Evolutionary conservation across 2,888 invertebrate species (phyloP), one percentile per base, ranked within the genome.

Genomic region (Amphipoea oculea): DNA sequence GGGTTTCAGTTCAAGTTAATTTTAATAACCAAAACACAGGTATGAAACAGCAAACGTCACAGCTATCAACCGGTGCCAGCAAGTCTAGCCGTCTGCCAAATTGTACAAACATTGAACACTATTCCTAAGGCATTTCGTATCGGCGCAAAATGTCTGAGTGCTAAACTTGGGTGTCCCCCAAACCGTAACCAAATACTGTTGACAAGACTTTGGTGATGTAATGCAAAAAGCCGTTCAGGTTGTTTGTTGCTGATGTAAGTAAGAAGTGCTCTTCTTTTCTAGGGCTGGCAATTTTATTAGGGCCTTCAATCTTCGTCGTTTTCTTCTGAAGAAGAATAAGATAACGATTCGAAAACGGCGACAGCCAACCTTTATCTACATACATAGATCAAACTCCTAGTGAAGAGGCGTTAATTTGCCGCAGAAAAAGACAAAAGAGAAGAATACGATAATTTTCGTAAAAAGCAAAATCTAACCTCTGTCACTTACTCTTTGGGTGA

Each of bases 61-160:
- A n/a, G 54, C 57, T 76, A 51, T 72, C 69, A 66, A 63, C 7
- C 62, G 77, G 84, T 77, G 84, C 81, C 84, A 81, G 66, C 29
- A 70, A 70, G 84, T 85, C 84, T 84, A 78, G 84, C 45, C 85
- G 67, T 73, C 70, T 85, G 78, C 85, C 82, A 84, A 84, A 76
- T 76, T 70, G 73, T 85, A 77, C 76, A 84, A 81, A 84, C 76
- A 81, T 77, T 74, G 69, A 73, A 73, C 57, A 84, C 29, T 40
- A 48, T 73, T 70, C 57, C n/a, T 75, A 70, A 62, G 63, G 68
- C 79, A 79, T 51, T 67, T 20, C 66, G 17, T 73, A 80, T 76
- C 70, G 63, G 73, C 67, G 63, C 73, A 60, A 84, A 84, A 72
- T 68, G 51, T 71, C 45, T 14, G 68, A 63, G 77, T 45, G 40